Evolutionary conservation across 2,113 vertebrate species (phyloP), one percentile per base, ranked within the genome.

Genomic region (Electrona antarctica): DNA sequence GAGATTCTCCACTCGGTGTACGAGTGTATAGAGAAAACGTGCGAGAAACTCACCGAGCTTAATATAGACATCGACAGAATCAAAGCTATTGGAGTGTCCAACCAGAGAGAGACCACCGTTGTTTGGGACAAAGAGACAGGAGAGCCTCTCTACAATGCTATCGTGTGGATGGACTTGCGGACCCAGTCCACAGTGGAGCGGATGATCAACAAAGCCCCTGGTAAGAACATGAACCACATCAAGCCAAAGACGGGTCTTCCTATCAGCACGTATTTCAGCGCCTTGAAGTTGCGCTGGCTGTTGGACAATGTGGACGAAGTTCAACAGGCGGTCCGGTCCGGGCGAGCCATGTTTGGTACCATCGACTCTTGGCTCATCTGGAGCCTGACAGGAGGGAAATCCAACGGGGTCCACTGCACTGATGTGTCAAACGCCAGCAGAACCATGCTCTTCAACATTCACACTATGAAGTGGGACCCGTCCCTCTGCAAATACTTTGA

Each of bases 361-460:
- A 12, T 51, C 1, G 49, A 51, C 49, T 10, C 8, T 7, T 51
- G 49, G 49, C 49, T 51, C 1, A 51, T 51, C 49, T 51, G 49
- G 95, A 91, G 93, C 83, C 88, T 96, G 85, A 96, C 95, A 33
- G 95, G 95, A 76, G 95, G 94, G 62, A 90, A 86, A 57, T 85
- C 90, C 69, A 94, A 94, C 77, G 95, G 95, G 0, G 87, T 96
- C 79, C 95, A 96, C 71, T 95, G 93, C 78, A 95, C 95, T 10
- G 93, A 95, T 80, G 94, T 95, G 86, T 94, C 94, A 62, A 96
- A 95, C 77, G 94, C 94, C 59, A 95, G 94, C 51, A 92, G 94
- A 72, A 95, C 94, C 0, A 94, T 95, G 94, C 87, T 95, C 71
- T 95, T 96, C 82, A 95, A 96, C 80, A 95, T 96, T 79, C 88